These are phyloP conservation scores for Tiaroga cobitis DNA, from an alignment of 2,797 vertebrate genomes.

Conservation along the genomic window DNA sequence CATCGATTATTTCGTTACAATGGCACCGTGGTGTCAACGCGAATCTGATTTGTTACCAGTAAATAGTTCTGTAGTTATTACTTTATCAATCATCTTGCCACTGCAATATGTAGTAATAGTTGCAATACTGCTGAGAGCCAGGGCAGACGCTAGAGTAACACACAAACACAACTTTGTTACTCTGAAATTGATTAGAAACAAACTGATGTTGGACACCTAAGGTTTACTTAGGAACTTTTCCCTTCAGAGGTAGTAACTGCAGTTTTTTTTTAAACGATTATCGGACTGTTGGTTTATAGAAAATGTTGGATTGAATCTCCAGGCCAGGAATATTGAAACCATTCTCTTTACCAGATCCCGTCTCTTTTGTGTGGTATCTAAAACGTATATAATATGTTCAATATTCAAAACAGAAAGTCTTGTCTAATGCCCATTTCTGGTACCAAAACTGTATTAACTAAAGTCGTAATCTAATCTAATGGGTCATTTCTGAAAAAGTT, in stretches of 20 bases:
- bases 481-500: background rate
- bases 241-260: background rate
- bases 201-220: background rate
- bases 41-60: background rate
- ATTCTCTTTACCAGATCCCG: background rate
- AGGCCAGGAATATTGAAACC: background rate
- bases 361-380: background rate
- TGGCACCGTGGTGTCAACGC: background rate
- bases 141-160: background rate
- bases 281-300: too few relatives aligned
- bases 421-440: background rate
- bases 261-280: too few relatives aligned
- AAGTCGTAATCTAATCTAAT: background rate
- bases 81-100: background rate
- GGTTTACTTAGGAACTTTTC: background rate
- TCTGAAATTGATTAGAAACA: background rate
- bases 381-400: background rate
- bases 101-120: background rate
- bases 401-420: background rate
- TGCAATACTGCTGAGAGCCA: background rate
- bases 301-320: too few relatives aligned
- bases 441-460: background rate
- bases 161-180: background rate
- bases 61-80: background rate
- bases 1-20: background rate